Evolutionary conservation across 2,797 vertebrate genomes (phyloP).

Genomic region (Microctenopoma steveboyesi): DNA sequence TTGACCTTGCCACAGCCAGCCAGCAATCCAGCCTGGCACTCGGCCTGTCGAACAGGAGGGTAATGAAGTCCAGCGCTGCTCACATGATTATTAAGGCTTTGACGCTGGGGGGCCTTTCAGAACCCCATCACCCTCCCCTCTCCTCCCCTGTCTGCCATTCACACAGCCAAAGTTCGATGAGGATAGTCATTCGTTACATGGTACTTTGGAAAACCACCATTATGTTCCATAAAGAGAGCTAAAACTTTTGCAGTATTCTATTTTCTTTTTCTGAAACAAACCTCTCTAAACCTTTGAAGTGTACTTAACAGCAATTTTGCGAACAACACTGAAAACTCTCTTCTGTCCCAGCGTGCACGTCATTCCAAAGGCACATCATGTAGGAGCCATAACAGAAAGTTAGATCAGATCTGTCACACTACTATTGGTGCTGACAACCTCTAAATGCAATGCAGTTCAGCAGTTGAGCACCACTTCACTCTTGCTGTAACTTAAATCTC

Average conservation of each 20-base stretch:
- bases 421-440: constrained; percentile 72
- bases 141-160: constrained; percentile 77
- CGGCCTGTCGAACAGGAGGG: constrained; percentile 86
- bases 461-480: constrained; percentile 42
- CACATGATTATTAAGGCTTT: constrained; percentile 87
- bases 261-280: constrained; percentile 51
- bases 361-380: constrained; percentile 53
- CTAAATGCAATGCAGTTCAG: constrained; percentile 61
- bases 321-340: constrained; percentile 36
- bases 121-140: constrained; percentile 69
- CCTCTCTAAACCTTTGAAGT: constrained; percentile 44
- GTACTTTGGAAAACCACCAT: constrained; percentile 72
- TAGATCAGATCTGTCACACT: constrained; percentile 67
- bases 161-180: constrained; percentile 77
- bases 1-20: constrained; percentile 89
- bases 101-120: constrained; percentile 84
- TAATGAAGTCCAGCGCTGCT: constrained; percentile 87
- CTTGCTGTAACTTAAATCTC: constrained; percentile 52
- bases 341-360: constrained; percentile 36
- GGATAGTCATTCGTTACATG: constrained; percentile 74
- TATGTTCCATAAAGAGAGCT: constrained; percentile 62
- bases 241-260: constrained; percentile 54
- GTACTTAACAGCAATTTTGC: constrained; percentile 42
- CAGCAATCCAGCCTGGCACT: constrained; percentile 85
- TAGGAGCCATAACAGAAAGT: constrained; percentile 62